Percentiles rank a stretch among this genome's conserved stretches.
These are phyloP conservation scores for Peromyscus maniculatus DNA, from an alignment of 2,113 vertebrate species.

Conservation along the genomic window DNA sequence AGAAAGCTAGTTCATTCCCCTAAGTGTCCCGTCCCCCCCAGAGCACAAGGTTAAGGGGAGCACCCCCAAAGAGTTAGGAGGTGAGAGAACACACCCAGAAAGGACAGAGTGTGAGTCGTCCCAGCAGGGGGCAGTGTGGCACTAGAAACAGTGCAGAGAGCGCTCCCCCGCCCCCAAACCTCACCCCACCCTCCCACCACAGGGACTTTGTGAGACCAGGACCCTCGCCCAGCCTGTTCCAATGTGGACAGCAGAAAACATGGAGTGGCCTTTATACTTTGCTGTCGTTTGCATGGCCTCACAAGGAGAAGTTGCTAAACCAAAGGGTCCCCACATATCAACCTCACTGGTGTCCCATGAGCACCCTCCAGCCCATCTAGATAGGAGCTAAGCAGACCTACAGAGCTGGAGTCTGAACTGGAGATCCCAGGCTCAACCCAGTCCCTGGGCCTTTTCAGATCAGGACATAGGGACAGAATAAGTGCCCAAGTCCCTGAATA, in stretches of 20 bases:
- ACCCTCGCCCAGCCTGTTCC: no score
- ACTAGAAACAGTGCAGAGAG: background rate
- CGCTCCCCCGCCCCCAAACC: background rate
- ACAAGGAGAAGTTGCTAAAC: background rate
- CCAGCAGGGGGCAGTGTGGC: constrained; percentile 69
- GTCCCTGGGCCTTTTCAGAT: background rate
- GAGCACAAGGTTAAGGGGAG: background rate
- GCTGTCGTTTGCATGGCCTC: background rate
- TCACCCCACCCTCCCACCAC: background rate
- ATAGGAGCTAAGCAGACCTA: background rate
- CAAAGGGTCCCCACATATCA: no score
- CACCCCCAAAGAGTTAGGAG: background rate
- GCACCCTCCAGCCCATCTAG: fast-evolving
- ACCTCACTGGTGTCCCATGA: background rate
- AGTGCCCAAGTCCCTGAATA: fast-evolving
- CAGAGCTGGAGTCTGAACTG: background rate
- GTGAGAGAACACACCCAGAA: background rate
- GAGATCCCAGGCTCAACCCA: fast-evolving
- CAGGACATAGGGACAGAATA: background rate
- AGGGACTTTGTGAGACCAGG: background rate
- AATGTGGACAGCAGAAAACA: background rate
- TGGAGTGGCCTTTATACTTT: fast-evolving
- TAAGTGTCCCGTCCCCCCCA: background rate
- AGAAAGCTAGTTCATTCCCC: no score
- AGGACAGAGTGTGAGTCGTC: background rate